phyloP scores from a whole-genome alignment of 2,888 invertebrate genomes.

The Tetragonula carbonaria region DNA sequence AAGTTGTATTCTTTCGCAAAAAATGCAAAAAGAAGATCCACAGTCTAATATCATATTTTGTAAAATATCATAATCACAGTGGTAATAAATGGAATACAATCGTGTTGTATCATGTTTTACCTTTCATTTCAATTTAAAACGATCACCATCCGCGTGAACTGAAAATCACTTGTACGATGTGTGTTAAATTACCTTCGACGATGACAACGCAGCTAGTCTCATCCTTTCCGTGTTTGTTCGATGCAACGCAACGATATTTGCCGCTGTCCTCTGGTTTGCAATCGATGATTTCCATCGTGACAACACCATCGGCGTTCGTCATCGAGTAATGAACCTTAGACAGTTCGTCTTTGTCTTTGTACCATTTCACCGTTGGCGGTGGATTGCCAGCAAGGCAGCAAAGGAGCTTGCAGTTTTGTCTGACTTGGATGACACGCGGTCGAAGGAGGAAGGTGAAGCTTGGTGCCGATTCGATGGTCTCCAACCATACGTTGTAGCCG shows the following conservation, averaged over 20 bases:
- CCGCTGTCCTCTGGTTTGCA: slow-evolving; percentile 98
- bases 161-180: neutral
- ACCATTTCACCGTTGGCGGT: slow-evolving; percentile 96
- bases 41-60: neutral
- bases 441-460: slow-evolving; percentile 99
- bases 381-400: slow-evolving; percentile 98
- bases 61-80: neutral
- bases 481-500: slow-evolving; percentile 95
- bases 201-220: slow-evolving; percentile 98
- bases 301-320: slow-evolving; percentile 96
- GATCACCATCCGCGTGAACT: neutral
- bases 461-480: slow-evolving; percentile 96
- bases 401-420: slow-evolving; percentile 98
- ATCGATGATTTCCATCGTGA: slow-evolving; percentile 98
- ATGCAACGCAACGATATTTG: slow-evolving; percentile 97
- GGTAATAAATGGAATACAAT: too few species aligned
- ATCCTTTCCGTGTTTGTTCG: slow-evolving; percentile 96
- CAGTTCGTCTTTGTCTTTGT: slow-evolving; percentile 96
- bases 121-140: too few species aligned
- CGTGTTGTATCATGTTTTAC: too few species aligned
- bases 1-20: too few species aligned
- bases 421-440: slow-evolving; percentile 98
- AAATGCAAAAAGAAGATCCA: too few species aligned
- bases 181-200: slow-evolving; percentile 92
- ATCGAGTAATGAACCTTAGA: slow-evolving; percentile 96